Conservation (phyloP, 2,797 vertebrate species). For the Leptoclinus maculatus region DNA sequence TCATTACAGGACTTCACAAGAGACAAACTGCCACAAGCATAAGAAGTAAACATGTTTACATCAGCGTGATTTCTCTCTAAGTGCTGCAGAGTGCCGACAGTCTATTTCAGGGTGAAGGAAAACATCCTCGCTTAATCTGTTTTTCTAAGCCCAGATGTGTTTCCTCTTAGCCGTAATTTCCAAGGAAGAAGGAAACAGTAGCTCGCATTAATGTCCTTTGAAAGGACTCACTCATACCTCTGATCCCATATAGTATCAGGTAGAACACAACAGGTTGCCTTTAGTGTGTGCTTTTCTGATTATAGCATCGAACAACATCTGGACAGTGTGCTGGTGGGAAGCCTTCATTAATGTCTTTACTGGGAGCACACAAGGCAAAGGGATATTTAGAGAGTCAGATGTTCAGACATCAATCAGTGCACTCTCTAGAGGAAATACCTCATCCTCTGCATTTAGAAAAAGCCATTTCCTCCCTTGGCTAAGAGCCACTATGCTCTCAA, state of each 20-base stretch:
- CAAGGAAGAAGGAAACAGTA: conserved; percentile 27
- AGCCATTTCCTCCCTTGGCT: conserved; percentile 50
- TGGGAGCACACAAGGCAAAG: conserved; percentile 22
- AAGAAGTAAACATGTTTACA: conserved; percentile 60
- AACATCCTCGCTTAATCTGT: conserved; percentile 36
- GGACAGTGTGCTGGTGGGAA: conserved; percentile 12
- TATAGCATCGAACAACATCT: conserved; percentile 24
- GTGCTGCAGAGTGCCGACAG: background rate
- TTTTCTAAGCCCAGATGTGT: conserved; percentile 30
- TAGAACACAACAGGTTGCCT: background rate
- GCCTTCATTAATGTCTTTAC: conserved; percentile 34
- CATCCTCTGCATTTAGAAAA: conserved; percentile 40
- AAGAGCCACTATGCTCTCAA: background rate
- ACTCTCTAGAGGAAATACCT: conserved; percentile 42
- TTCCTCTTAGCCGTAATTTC: conserved; percentile 33
- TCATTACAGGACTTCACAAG: background rate
- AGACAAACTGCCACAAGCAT: background rate
- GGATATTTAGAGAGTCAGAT: conserved; percentile 50
- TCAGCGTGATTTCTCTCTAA: background rate
- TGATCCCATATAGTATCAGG: background rate
- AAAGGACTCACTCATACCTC: background rate
- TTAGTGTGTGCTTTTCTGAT: conserved; percentile 21
- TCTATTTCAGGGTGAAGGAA: conserved; percentile 39
- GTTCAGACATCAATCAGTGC: conserved; percentile 45
- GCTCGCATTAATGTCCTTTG: conserved; percentile 29